These are phyloP conservation scores for Dicerorhinus sumatrensis DNA, from an alignment of 2,113 vertebrate species.

Conservation along the genomic window DNA sequence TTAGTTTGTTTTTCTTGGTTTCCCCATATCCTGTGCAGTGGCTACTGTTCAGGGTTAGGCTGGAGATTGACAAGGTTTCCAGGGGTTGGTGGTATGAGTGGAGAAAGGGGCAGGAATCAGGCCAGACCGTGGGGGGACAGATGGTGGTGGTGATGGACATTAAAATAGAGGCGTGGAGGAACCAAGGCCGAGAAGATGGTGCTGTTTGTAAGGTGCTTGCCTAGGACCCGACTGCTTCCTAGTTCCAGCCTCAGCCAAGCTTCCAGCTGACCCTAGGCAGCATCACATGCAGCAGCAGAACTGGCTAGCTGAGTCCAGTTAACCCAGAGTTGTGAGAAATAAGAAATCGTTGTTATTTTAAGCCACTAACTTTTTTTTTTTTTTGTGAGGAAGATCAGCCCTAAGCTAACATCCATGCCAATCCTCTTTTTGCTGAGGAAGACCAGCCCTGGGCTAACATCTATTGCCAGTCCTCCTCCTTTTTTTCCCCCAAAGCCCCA, in stretches of 20 bases:
- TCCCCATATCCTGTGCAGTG: not conserved
- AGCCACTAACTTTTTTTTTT: not conserved
- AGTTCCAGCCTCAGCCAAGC: not conserved
- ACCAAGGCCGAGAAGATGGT: not conserved
- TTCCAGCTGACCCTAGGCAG: not conserved
- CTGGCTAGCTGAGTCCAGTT: not conserved
- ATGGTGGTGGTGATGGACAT: not conserved
- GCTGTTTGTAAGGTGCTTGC: not conserved
- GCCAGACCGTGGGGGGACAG: not conserved
- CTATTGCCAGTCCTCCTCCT: too few relatives aligned
- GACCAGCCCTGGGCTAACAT: too few relatives aligned
- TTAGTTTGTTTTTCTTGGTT: conserved; percentile 20
- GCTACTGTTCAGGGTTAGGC: not conserved
- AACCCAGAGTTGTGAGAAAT: not conserved
- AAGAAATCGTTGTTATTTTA: not conserved
- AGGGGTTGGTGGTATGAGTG: not conserved
- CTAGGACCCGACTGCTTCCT: not conserved
- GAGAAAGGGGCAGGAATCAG: not conserved
- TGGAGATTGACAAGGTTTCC: not conserved
- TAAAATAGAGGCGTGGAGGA: not conserved
- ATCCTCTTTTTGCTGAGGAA: too few relatives aligned
- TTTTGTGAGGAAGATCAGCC: too few relatives aligned
- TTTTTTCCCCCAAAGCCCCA: too few relatives aligned
- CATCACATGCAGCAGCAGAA: not conserved
- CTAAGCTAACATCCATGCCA: too few relatives aligned